These are phyloP conservation scores for Polia nebulosa DNA, from an alignment of 2,888 invertebrate species.

Conservation along the genomic window DNA sequence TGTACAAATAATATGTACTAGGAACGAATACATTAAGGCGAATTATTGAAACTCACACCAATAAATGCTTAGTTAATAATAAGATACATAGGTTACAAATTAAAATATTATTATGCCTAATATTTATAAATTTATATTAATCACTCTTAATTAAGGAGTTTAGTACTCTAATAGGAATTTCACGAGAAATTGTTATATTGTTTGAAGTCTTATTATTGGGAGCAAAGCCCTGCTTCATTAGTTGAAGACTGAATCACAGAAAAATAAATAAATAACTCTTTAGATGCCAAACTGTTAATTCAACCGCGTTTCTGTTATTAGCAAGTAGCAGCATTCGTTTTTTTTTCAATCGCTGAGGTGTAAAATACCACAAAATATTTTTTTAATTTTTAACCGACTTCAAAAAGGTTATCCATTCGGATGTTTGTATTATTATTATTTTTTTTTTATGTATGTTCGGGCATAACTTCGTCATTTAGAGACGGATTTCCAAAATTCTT, in stretches of 20 bases:
- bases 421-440: too few species aligned
- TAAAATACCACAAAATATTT: not conserved
- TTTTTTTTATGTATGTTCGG: too few species aligned
- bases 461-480: too few species aligned
- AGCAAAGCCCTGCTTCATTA: not conserved
- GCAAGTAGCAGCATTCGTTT: not conserved
- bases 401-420: too few species aligned
- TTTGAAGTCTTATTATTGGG: conserved; percentile 5
- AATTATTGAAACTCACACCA: conserved; percentile 43
- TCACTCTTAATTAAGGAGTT: conserved; percentile 29
- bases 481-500: too few species aligned
- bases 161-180: conserved; percentile 34
- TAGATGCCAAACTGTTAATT: not conserved
- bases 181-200: conserved; percentile 11
- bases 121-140: conserved; percentile 37
- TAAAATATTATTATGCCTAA: conserved; percentile 18
- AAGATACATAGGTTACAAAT: conserved; percentile 40
- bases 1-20: conserved; percentile 56
- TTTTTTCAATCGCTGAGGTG: not conserved
- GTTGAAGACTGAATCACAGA: not conserved
- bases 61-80: conserved; percentile 39
- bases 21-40: conserved; percentile 62
- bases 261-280: not conserved
- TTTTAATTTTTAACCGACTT: too few species aligned
- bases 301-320: not conserved